Evolutionary conservation across 1,140 invertebrate genomes (phyloP).

Genomic region (Tetramorium simillimum): DNA sequence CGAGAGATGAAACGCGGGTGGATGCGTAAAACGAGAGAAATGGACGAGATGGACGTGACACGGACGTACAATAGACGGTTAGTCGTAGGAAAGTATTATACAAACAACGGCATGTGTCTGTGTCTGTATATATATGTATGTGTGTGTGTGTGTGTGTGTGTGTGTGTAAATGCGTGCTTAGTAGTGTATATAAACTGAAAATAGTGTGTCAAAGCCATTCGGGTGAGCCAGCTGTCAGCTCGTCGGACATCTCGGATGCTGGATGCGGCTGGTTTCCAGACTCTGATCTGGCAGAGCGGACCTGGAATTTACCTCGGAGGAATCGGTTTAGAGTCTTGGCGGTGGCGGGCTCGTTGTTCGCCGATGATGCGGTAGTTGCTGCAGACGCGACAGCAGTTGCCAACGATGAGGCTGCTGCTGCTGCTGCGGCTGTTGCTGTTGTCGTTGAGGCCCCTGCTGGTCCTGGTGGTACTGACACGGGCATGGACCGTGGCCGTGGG

Average conservation of each 20-base stretch:
- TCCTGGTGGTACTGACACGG: constrained; percentile 70
- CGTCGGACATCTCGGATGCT: constrained; percentile 73
- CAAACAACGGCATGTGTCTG: constrained; percentile 22
- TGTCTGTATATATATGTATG: constrained; percentile 23
- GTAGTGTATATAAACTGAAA: constrained; percentile 64
- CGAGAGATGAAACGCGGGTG: constrained; percentile 60
- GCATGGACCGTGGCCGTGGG: constrained; percentile 68
- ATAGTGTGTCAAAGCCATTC: constrained; percentile 79
- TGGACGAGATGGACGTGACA: constrained; percentile 16
- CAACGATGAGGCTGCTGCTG: constrained; percentile 33
- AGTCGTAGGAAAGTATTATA: constrained; percentile 32
- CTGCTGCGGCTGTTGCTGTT: constrained; percentile 65
- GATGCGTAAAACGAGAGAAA: constrained; percentile 49
- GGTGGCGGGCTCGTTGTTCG: constrained; percentile 74
- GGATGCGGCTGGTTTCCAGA: constrained; percentile 43
- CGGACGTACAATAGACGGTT: constrained; percentile 49
- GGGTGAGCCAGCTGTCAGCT: constrained; percentile 75
- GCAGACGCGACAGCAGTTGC: constrained; percentile 57
- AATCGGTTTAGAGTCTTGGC: constrained; percentile 84
- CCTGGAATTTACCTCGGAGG: constrained; percentile 82
- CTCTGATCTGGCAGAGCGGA: constrained; percentile 37
- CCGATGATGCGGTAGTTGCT: constrained; percentile 49
- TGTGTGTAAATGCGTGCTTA: constrained; percentile 36
- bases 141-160: neutral
- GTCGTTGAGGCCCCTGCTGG: constrained; percentile 66